Conservation (phyloP, 2,888 invertebrate species). For the Mythimna loreyi region DNA sequence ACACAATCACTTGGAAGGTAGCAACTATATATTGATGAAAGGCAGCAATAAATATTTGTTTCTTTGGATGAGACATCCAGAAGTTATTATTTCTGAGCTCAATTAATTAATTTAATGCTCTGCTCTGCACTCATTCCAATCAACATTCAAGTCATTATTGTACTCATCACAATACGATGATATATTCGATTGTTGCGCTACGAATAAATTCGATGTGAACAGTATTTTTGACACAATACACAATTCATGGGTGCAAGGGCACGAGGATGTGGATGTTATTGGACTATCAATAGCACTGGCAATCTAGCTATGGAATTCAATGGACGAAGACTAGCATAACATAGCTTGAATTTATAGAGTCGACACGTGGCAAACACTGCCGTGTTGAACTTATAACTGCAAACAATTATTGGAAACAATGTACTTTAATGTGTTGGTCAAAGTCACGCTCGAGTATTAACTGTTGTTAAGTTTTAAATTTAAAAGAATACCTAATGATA, state of each 20-base stretch:
- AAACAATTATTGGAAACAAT: slow-evolving; percentile 61
- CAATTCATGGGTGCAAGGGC: slow-evolving; percentile 68
- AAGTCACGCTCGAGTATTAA: slow-evolving; percentile 60
- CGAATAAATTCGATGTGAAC: slow-evolving; percentile 17
- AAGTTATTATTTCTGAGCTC: slow-evolving; percentile 17
- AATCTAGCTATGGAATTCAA: slow-evolving; percentile 75
- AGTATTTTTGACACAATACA: slow-evolving; percentile 65
- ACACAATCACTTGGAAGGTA: slow-evolving; percentile 3
- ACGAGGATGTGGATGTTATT: slow-evolving; percentile 77
- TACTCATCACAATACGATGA: slow-evolving; percentile 23
- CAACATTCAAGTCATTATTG: slow-evolving; percentile 27
- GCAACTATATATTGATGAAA: slow-evolving; percentile 1
- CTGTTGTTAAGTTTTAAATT: slow-evolving; percentile 38
- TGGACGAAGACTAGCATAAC: slow-evolving; percentile 71
- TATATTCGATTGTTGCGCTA: slow-evolving; percentile 13
- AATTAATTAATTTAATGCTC: slow-evolving; percentile 31
- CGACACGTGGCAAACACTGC: slow-evolving; percentile 77
- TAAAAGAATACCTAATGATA: slow-evolving; percentile 25
- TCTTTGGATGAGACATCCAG: background rate
- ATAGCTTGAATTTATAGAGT: slow-evolving; percentile 68
- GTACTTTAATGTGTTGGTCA: slow-evolving; percentile 59
- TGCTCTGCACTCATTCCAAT: slow-evolving; percentile 19
- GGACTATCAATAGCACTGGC: slow-evolving; percentile 82
- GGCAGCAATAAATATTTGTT: background rate
- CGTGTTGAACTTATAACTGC: slow-evolving; percentile 54